Evolutionary conservation across 2,888 invertebrate genomes (phyloP).

Genomic region (Drosophila sordidula): DNA sequence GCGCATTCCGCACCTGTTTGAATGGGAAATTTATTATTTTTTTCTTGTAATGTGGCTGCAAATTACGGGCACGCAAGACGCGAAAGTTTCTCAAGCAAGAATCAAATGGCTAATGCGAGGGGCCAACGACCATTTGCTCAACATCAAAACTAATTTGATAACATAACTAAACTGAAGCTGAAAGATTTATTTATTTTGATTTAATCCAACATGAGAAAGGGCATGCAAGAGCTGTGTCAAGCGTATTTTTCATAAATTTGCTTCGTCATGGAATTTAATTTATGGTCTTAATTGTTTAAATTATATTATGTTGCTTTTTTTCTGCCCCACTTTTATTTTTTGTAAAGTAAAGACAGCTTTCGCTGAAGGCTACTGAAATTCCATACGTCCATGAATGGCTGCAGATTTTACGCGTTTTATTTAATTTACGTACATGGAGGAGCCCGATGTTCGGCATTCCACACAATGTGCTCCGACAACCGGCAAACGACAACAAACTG

Average conservation of each 20-base stretch:
- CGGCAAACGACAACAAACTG: slow-evolving; percentile 16
- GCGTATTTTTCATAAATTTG: background rate
- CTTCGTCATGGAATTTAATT: slow-evolving; percentile 10
- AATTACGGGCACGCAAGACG: slow-evolving; percentile 13
- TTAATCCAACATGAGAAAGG: background rate
- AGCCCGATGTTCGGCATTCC: slow-evolving; percentile 20
- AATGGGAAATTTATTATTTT: slow-evolving; percentile 17
- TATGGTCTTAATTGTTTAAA: slow-evolving; percentile 6
- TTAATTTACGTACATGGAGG: slow-evolving; percentile 25
- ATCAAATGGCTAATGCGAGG: slow-evolving; percentile 32
- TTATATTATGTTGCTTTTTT: slow-evolving; percentile 6
- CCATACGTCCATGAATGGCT: slow-evolving; percentile 5
- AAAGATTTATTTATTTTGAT: no score
- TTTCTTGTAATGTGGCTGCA: slow-evolving; percentile 9
- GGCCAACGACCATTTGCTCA: slow-evolving; percentile 10
- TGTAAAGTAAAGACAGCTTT: slow-evolving; percentile 7
- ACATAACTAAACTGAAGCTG: no score
- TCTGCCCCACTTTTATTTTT: background rate
- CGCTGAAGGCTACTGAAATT: background rate
- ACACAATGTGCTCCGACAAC: slow-evolving; percentile 18
- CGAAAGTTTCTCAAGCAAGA: slow-evolving; percentile 20
- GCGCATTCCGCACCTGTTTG: slow-evolving; percentile 62
- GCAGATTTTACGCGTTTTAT: slow-evolving; percentile 24
- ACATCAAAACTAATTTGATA: background rate
- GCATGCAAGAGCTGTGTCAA: background rate